Evolutionary conservation across 92 coral and sea anemone species (phyloP), one percentile per base, ranked within the genome.

Genomic region (Pocillopora grandis): DNA sequence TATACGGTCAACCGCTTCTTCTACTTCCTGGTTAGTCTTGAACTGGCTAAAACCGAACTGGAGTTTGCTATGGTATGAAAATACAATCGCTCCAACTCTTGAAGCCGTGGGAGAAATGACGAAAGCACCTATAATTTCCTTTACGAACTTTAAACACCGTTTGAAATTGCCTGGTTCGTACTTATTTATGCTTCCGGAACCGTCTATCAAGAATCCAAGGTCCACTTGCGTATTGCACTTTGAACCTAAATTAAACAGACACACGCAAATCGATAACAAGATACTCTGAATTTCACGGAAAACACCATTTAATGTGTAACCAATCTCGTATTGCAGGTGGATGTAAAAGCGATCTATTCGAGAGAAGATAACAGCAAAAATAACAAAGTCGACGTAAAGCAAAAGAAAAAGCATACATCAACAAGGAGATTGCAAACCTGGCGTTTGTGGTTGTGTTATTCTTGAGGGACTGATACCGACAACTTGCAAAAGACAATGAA

Each of bases 171-270:
- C 97, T 68, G 75, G 88, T 23, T 94, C 97, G 80, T 93, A 93
- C 94, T 91, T 90, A 67, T 91, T 94, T 31, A 93, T 85, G 78
- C 97, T 93, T 55, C 94, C 97, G 13, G 97, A 93, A 14, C 93
- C 96, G 33, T 93, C 96, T 31, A 93, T 90, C 2, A 90, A 75
- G 81, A 93, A 93, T 0, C 94, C 97, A 21, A 93, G 91, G 64
- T 93, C 97, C 20, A 91, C 87, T 68, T 87, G 86, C 27, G 88
- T 83, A 61, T 85, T 85, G 89, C 97, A 93, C 60, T 84, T 94
- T 93, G 77, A 76, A 76, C 17, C 15, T 21, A 57, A 27, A 4
- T 19, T 15, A 84, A 18, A 33, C 31, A 27, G 31, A 27, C 31
- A 27, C 31, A 27, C 31, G 31, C 31, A 27, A 27, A 27, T 27